These are phyloP conservation scores for Aphelenchoides bicaudatus DNA, from an alignment of 2,888 invertebrate species.

Conservation along the genomic window DNA sequence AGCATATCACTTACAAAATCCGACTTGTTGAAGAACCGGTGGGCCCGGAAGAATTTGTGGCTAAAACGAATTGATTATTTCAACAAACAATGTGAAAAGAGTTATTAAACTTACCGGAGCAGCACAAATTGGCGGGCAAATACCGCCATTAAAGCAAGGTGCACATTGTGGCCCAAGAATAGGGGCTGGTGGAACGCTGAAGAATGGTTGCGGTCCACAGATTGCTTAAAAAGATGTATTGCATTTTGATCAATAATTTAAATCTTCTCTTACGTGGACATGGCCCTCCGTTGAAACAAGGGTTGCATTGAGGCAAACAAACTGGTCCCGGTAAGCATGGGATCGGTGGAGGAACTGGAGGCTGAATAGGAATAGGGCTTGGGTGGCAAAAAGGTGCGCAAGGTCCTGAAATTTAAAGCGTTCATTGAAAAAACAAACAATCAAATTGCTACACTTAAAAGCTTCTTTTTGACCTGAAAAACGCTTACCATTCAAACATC, in stretches of 20 bases:
- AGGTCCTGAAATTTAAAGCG: conserved; percentile 5
- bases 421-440: not conserved
- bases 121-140: not conserved
- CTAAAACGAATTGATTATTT: not conserved
- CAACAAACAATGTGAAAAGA: too few relatives aligned
- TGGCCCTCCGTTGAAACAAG: not conserved
- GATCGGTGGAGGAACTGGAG: conserved; percentile 4
- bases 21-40: conserved; percentile 24
- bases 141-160: not conserved
- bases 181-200: conserved; percentile 11
- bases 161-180: too few relatives aligned
- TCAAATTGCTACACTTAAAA: too few relatives aligned
- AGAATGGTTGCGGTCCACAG: not conserved
- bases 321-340: not conserved
- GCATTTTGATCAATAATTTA: too few relatives aligned
- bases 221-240: too few relatives aligned
- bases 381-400: conserved; percentile 7
- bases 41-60: not conserved
- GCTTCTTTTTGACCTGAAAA: not conserved
- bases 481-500: conserved; percentile 6
- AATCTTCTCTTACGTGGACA: too few relatives aligned
- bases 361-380: not conserved
- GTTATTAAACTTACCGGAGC: too few relatives aligned
- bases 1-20: too few relatives aligned
- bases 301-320: conserved; percentile 2